Evolutionary conservation across 2,113 vertebrate species (phyloP).

Genomic region (Lasiurus borealis): DNA sequence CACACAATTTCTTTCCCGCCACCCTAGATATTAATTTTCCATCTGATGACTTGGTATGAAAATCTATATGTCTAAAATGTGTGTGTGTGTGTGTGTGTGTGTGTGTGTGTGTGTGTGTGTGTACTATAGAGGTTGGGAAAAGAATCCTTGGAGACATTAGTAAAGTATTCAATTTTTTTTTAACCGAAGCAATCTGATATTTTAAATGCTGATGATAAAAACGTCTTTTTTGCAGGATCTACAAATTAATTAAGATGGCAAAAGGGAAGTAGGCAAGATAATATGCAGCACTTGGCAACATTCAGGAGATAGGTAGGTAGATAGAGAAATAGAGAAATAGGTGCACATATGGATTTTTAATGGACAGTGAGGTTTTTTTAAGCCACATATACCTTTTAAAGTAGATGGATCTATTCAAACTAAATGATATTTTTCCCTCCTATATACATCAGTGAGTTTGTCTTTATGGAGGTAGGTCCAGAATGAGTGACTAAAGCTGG

Average conservation of each 20-base stretch:
- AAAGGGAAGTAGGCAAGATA: neutral
- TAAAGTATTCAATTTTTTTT: neutral
- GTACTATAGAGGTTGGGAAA: neutral
- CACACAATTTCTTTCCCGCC: neutral
- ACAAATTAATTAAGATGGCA: neutral
- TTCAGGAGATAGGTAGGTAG: neutral
- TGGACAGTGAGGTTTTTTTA: neutral
- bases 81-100: too few species aligned
- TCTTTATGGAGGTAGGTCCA: neutral
- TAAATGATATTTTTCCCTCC: neutral
- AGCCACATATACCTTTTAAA: neutral
- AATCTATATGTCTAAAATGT: neutral
- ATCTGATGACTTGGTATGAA: neutral
- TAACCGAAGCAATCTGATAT: neutral
- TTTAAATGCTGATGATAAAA: slow-evolving; percentile 10
- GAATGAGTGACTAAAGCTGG: neutral
- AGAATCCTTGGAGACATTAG: neutral
- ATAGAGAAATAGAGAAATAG: neutral
- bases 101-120: too few species aligned
- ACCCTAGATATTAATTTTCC: neutral
- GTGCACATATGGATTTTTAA: neutral
- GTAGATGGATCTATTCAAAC: neutral
- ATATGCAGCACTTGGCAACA: neutral
- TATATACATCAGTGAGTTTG: neutral
- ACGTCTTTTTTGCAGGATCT: neutral